Base-by-base conservation (phyloP, 2,888 invertebrate genomes). In the Drosophila dives region DNA sequence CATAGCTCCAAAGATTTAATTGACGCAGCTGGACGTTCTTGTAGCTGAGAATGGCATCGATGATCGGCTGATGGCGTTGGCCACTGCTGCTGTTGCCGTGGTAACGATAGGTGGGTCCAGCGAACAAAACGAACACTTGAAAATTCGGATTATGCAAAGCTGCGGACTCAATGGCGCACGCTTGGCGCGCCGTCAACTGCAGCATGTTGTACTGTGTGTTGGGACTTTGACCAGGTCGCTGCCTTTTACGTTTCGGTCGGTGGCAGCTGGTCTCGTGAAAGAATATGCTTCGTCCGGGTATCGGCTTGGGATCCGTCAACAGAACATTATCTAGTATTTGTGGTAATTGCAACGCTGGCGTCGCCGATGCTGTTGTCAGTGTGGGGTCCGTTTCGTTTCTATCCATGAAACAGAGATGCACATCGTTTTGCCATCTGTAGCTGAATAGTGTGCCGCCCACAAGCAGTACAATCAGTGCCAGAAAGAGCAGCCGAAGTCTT, bases 261-360 rank as follows among this genome's bases (percentile, higher is more conserved):
- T 83, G 85, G 42, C 93, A 93, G 26, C 92, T 91, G 7, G 93
- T 93, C 76, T 93, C 93, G 53, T 93, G 93, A 72, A 93, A 93
- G 71, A 93, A 93, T 75, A 93, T 93, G 67, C 88, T 92, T 49
- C 82, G 90, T 7, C 92, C 92, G 3, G 86, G 82, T 26, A 66
- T 77, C 10, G 93, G 93, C 42, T 88, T 90, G 2, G 83, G 85
- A 17, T 86, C 80, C 5, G 87, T 81, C n/a, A 85, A 55, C 45
- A 93, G 72, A 17, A 93, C 88, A 84, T 93, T 92, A 8, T 91
- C 91, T 34, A 92, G 69, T 10, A 78, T 56, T 23, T 45, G 50
- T n/a, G 76, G 76, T 29, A 53, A 1, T 3, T 20, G 23, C 20
- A 12, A 32, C 7, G 11, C 23, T 10, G 5, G 64, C 17, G 11